Evolutionary conservation across 2,113 vertebrate species (phyloP).

Genomic region (Pleuronectes platessa): DNA sequence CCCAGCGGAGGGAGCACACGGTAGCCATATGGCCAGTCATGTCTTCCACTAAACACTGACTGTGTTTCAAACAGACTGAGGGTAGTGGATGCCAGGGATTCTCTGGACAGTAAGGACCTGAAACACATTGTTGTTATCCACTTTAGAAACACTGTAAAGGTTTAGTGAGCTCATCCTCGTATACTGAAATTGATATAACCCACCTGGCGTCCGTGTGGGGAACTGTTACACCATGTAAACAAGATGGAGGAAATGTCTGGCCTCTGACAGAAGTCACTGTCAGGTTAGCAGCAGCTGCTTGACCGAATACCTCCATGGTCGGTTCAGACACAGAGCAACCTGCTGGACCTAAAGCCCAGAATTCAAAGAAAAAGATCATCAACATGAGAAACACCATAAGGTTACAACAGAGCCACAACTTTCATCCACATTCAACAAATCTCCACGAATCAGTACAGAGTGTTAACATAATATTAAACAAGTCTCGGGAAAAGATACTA

Average conservation of each 20-base stretch:
- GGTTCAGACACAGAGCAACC: conserved; percentile 79
- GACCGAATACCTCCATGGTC: conserved; percentile 83
- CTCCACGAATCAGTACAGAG: not conserved
- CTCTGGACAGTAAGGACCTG: conserved; percentile 88
- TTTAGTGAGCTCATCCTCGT: conserved; percentile 14
- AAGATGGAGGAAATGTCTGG: conserved; percentile 80
- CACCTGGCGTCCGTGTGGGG: conserved; percentile 90
- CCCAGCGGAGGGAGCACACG: conserved; percentile 84
- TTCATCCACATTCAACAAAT: conserved; percentile 16
- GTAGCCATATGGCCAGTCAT: conserved; percentile 89
- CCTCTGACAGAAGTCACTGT: conserved; percentile 74
- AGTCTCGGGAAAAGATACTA: not conserved
- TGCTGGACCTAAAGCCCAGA: conserved; percentile 64
- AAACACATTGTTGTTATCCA: conserved; percentile 58
- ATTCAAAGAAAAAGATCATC: too few species aligned
- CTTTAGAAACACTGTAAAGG: conserved; percentile 26
- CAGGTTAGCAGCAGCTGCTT: conserved; percentile 82
- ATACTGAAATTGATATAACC: conserved; percentile 38
- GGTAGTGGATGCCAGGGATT: conserved; percentile 88
- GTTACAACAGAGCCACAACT: conserved; percentile 5
- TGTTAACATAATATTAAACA: not conserved
- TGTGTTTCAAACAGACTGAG: conserved; percentile 90
- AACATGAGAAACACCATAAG: not conserved
- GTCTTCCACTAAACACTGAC: conserved; percentile 85
- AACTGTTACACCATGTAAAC: conserved; percentile 80